These are phyloP conservation scores for Lipotes vexillifer DNA, from an alignment of 2,113 vertebrate genomes.

Conservation along the genomic window DNA sequence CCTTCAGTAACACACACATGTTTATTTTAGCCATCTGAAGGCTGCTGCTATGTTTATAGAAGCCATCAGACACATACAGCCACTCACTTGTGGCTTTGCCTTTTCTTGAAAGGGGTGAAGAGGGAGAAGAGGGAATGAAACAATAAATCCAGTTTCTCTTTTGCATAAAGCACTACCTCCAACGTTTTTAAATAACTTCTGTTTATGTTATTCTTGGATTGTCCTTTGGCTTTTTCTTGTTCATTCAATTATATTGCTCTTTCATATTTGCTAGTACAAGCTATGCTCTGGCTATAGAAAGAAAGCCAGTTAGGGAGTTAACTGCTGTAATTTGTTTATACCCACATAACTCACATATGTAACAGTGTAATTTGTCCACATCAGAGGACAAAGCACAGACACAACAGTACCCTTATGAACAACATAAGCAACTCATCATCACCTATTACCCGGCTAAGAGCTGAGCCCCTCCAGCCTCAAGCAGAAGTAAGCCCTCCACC, in stretches of 20 bases:
- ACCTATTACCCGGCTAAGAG: neutral
- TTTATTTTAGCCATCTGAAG: conserved; percentile 71
- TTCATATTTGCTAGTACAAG: conserved; percentile 28
- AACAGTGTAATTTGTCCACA: neutral
- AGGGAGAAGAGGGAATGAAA: conserved; percentile 32
- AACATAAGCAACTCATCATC: neutral
- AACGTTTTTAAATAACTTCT: conserved; percentile 64
- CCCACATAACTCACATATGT: neutral
- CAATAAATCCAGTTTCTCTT: conserved; percentile 52
- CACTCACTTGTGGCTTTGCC: conserved; percentile 62
- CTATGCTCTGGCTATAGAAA: conserved; percentile 16
- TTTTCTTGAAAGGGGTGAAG: conserved; percentile 59
- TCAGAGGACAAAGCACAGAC: conserved; percentile 20
- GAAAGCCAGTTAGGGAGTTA: conserved; percentile 28
- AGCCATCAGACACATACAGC: conserved; percentile 61
- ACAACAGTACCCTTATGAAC: neutral
- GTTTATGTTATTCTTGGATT: conserved; percentile 67
- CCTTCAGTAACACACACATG: conserved; percentile 64
- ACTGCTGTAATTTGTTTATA: neutral
- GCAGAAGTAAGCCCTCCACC: neutral
- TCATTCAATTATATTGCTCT: conserved; percentile 58
- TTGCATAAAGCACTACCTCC: conserved; percentile 47
- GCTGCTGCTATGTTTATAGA: conserved; percentile 71
- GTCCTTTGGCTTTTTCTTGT: conserved; percentile 51
- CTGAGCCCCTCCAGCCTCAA: neutral